Evolutionary conservation across 2,113 vertebrate species (phyloP).

Genomic region (Phoenicopterus ruber): DNA sequence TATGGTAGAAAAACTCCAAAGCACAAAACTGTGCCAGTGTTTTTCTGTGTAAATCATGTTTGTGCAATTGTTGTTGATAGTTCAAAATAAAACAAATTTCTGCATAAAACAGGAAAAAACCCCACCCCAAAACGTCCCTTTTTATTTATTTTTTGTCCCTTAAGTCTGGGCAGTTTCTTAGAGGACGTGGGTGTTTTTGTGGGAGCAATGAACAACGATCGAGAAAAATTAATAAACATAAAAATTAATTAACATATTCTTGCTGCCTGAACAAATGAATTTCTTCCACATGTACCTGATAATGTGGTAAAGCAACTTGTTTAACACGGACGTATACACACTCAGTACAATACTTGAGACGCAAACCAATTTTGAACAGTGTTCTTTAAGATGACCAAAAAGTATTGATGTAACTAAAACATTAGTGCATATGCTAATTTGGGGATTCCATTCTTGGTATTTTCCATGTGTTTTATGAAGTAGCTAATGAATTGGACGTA

Average conservation of each 20-base stretch:
- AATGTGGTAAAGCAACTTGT: background rate
- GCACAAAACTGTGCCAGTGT: background rate
- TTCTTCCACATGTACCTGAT: background rate
- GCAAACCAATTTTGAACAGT: background rate
- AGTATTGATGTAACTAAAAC: background rate
- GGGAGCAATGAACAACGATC: background rate
- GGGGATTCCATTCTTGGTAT: background rate
- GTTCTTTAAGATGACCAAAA: background rate
- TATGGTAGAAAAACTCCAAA: background rate
- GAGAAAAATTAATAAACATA: background rate
- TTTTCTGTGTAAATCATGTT: background rate
- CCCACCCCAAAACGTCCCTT: fast-evolving
- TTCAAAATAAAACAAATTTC: background rate
- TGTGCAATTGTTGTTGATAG: background rate
- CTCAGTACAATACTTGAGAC: background rate
- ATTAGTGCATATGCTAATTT: background rate
- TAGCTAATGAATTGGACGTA: background rate
- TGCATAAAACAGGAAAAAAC: background rate
- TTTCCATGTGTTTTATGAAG: background rate
- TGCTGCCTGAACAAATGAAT: background rate
- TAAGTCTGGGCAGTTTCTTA: background rate
- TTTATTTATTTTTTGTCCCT: background rate
- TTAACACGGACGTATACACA: fast-evolving
- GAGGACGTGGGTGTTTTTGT: background rate
- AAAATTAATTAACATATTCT: background rate